Conservation (phyloP, 2,888 invertebrate species). For the Drosophila histrio region DNA sequence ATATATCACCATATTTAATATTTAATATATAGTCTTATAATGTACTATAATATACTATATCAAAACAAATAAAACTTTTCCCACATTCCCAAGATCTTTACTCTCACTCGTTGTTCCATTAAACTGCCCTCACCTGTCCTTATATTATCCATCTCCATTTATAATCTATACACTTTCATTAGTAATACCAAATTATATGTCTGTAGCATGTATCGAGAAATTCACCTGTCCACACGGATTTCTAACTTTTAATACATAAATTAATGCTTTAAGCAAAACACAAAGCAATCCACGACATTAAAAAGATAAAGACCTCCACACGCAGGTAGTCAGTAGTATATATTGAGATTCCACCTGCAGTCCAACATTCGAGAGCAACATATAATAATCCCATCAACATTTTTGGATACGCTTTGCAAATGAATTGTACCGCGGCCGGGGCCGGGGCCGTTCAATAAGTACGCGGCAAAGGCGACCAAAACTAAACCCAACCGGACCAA, state of each 20-base stretch:
- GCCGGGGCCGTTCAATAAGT: conserved; percentile 48
- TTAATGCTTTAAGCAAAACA: conserved; percentile 68
- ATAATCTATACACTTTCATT: conserved; percentile 36
- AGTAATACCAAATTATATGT: conserved; percentile 46
- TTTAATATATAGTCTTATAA: no score
- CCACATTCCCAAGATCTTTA: neutral
- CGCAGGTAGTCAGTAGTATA: conserved; percentile 1
- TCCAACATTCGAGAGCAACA: conserved; percentile 59
- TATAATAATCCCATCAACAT: conserved; percentile 81
- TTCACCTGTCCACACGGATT: conserved; percentile 80
- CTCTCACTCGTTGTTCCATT: conserved; percentile 20
- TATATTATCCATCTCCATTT: conserved; percentile 38
- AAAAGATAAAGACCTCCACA: conserved; percentile 70
- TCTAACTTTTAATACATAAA: conserved; percentile 77
- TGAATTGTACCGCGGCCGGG: conserved; percentile 62
- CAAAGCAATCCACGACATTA: conserved; percentile 62
- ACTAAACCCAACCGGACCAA: conserved; percentile 25
- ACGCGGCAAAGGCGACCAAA: conserved; percentile 37
- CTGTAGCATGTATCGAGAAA: conserved; percentile 25
- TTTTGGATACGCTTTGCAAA: conserved; percentile 80
- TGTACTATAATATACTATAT: no score
- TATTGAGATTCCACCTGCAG: conserved; percentile 58
- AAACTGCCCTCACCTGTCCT: conserved; percentile 34
- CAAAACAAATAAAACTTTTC: neutral
- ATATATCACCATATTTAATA: no score